Percentiles rank a stretch among this genome's conserved stretches.
These are phyloP conservation scores for Karalla daura DNA, from an alignment of 2,797 vertebrate species.

Conservation along the genomic window DNA sequence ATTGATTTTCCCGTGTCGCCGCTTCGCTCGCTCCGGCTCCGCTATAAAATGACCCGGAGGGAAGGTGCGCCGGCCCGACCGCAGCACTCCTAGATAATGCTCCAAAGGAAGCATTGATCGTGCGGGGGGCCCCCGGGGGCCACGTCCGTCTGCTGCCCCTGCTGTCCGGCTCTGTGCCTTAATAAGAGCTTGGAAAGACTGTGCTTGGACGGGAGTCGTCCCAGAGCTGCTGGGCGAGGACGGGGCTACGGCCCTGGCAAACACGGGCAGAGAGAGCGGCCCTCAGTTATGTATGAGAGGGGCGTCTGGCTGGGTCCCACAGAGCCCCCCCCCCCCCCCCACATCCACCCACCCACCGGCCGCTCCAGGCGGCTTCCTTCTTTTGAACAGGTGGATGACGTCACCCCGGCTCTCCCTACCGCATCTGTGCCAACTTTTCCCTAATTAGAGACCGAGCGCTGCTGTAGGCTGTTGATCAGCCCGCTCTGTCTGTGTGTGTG, in stretches of 20 bases:
- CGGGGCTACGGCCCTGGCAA: conserved; percentile 10
- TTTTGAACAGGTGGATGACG: conserved; percentile 41
- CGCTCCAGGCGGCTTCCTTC: not conserved
- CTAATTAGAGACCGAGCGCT: conserved; percentile 52
- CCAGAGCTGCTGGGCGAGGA: conserved; percentile 10
- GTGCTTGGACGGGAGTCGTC: not conserved
- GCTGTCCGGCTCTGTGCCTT: conserved; percentile 23
- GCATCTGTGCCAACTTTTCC: conserved; percentile 46
- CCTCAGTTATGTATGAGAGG: conserved; percentile 46
- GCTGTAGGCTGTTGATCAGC: conserved; percentile 49
- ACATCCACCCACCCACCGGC: conserved; percentile 17
- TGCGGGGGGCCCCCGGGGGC: conserved; percentile 11
- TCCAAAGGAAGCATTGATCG: conserved; percentile 51
- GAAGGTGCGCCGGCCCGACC: conserved; percentile 33
- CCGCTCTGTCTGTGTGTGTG: conserved; percentile 4
- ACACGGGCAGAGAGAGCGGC: conserved; percentile 19
- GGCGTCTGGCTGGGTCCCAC: conserved; percentile 35
- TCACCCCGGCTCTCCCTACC: conserved; percentile 20
- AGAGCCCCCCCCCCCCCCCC: conserved; percentile 17
- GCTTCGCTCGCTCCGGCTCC: not conserved
- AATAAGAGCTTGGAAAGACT: conserved; percentile 44
- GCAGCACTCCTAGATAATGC: conserved; percentile 28
- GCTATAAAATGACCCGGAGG: conserved; percentile 37
- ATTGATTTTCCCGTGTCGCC: conserved; percentile 29
- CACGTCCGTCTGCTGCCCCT: conserved; percentile 20